Percentiles rank a stretch among this genome's conserved stretches.
phyloP scores from a whole-genome alignment of 2,888 invertebrate species.

The Parnassius apollo region DNA sequence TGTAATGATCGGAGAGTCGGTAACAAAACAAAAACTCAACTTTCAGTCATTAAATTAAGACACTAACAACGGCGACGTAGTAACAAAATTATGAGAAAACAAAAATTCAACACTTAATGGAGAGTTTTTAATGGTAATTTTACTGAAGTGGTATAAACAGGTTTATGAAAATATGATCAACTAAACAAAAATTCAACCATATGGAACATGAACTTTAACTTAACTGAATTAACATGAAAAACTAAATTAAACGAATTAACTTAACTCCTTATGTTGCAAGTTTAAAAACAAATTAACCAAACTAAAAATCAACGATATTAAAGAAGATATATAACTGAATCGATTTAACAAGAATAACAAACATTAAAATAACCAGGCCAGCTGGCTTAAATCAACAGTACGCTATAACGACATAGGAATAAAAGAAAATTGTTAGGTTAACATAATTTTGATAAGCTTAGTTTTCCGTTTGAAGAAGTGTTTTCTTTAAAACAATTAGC shows the following conservation, averaged over 20 bases:
- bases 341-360: slow-evolving; percentile 11
- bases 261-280: neutral
- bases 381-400: slow-evolving; percentile 26
- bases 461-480: neutral
- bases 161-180: slow-evolving; percentile 13
- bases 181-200: slow-evolving; percentile 37
- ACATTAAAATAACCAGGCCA: slow-evolving; percentile 28
- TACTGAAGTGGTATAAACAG: no score
- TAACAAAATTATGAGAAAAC: slow-evolving; percentile 28
- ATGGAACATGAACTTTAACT: slow-evolving; percentile 18
- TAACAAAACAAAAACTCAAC: slow-evolving; percentile 31
- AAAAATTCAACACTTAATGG: slow-evolving; percentile 31
- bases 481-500: neutral
- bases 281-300: slow-evolving; percentile 21
- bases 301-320: slow-evolving; percentile 32
- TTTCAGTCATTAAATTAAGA: slow-evolving; percentile 22
- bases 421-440: no score
- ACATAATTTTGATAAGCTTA: no score
- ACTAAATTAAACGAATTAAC: slow-evolving; percentile 6
- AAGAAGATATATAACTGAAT: slow-evolving; percentile 26
- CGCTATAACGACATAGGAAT: no score
- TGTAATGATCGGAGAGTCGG: slow-evolving; percentile 14
- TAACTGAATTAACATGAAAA: slow-evolving; percentile 1
- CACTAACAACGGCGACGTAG: slow-evolving; percentile 21
- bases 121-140: no score